Conservation (phyloP, 2,113 vertebrate genomes). For the Crocuta crocuta region DNA sequence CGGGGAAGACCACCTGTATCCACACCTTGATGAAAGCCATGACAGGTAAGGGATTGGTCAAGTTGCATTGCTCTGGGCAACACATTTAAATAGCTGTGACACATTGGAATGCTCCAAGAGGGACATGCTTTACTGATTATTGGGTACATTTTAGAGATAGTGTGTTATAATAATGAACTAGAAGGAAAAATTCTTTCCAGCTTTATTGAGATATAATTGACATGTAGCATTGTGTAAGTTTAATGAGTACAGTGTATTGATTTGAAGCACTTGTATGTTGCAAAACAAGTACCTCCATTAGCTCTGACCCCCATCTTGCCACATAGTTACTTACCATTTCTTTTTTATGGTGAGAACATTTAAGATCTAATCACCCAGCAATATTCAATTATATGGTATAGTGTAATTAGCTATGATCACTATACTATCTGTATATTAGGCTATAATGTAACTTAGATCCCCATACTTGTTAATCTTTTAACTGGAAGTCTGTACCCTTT, state of each 20-base stretch:
- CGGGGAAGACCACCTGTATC: slow-evolving; percentile 96
- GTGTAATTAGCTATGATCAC: neutral
- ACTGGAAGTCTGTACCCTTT: neutral
- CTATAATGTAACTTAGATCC: neutral
- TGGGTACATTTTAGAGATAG: neutral
- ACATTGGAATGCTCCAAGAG: neutral
- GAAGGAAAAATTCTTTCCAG: neutral
- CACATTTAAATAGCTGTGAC: neutral
- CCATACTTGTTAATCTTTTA: neutral
- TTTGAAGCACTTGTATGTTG: neutral
- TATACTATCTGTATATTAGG: neutral
- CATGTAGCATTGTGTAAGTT: neutral
- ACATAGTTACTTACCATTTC: neutral
- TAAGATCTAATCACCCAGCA: neutral
- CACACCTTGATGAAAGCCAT: slow-evolving; percentile 96
- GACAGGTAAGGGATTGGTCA: slow-evolving; percentile 88
- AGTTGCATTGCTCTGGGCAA: neutral
- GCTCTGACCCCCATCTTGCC: neutral
- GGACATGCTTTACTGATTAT: neutral
- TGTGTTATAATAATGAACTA: neutral
- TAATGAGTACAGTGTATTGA: neutral
- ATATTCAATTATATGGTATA: neutral
- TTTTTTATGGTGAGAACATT: neutral
- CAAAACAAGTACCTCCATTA: neutral
- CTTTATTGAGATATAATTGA: neutral